A percentile compares a stretch with the other conserved stretches of the same genome.
phyloP scores from a whole-genome alignment of 2,888 invertebrate genomes.

The Bedellia somnulentella region DNA sequence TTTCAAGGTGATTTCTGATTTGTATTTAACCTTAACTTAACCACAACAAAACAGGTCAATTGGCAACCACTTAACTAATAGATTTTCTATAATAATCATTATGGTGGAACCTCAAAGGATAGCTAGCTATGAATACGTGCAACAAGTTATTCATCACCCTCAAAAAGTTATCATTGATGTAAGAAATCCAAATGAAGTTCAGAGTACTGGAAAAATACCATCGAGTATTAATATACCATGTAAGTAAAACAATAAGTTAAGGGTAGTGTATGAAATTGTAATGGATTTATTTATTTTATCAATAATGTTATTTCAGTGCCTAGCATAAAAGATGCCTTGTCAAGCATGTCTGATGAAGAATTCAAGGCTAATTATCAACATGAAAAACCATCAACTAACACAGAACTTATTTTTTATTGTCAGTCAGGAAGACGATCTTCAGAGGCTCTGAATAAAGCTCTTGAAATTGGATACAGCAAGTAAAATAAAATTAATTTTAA shows the following conservation, averaged over 20 bases:
- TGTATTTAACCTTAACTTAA: too few relatives aligned
- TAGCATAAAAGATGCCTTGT: constrained; percentile 25
- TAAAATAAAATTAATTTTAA: constrained; percentile 23
- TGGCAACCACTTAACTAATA: too few relatives aligned
- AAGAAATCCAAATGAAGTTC: constrained; percentile 71
- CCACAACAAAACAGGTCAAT: too few relatives aligned
- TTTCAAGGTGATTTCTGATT: too few relatives aligned
- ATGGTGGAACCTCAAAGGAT: too few relatives aligned
- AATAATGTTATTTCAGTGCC: constrained; percentile 45
- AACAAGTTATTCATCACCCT: constrained; percentile 42
- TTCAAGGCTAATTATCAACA: constrained; percentile 61
- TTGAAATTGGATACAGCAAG: constrained; percentile 63
- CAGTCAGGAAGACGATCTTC: constrained; percentile 67
- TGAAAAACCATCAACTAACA: constrained; percentile 58
- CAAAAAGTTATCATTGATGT: constrained; percentile 83
- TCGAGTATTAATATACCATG: constrained; percentile 77
- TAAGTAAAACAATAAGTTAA: constrained; percentile 29
- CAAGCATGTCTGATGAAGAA: constrained; percentile 36
- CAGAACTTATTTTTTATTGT: constrained; percentile 70
- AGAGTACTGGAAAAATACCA: constrained; percentile 71
- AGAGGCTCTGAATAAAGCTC: constrained; percentile 61
- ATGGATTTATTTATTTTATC: constrained; percentile 37
- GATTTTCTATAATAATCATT: too few relatives aligned
- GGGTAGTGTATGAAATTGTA: neutral
- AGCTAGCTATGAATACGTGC: too few relatives aligned